These are phyloP conservation scores for Eupithecia exiguata DNA, from an alignment of 2,888 invertebrate species.

Conservation along the genomic window DNA sequence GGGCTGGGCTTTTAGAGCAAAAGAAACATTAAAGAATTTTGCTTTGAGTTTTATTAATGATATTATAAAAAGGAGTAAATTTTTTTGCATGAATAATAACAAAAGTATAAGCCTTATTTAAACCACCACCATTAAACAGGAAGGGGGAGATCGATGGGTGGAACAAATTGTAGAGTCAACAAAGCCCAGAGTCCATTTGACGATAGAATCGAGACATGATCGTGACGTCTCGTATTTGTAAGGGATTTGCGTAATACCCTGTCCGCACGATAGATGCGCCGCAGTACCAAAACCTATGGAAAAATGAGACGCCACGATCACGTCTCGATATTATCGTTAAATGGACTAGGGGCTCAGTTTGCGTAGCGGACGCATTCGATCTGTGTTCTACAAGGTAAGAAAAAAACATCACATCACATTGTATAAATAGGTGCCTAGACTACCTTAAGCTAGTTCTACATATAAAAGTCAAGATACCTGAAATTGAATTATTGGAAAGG, in stretches of 20 bases:
- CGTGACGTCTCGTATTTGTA: too few relatives aligned
- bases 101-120: not conserved
- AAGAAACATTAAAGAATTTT: not conserved
- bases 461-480: too few relatives aligned
- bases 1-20: not conserved
- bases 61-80: not conserved
- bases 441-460: too few relatives aligned
- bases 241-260: too few relatives aligned
- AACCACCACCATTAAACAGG: constrained; percentile 7
- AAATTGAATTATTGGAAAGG: too few relatives aligned
- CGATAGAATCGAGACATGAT: too few relatives aligned
- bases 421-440: too few relatives aligned
- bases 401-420: too few relatives aligned
- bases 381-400: not conserved
- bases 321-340: not conserved
- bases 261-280: too few relatives aligned
- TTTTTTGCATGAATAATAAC: not conserved
- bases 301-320: too few relatives aligned
- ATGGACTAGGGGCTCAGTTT: not conserved
- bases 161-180: not conserved
- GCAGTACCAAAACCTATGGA: too few relatives aligned
- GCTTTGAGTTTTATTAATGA: not conserved
- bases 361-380: not conserved
- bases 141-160: not conserved
- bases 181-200: not conserved